Evolutionary conservation across 2,888 invertebrate genomes (phyloP).

Genomic region (Charanyca ferruginea): DNA sequence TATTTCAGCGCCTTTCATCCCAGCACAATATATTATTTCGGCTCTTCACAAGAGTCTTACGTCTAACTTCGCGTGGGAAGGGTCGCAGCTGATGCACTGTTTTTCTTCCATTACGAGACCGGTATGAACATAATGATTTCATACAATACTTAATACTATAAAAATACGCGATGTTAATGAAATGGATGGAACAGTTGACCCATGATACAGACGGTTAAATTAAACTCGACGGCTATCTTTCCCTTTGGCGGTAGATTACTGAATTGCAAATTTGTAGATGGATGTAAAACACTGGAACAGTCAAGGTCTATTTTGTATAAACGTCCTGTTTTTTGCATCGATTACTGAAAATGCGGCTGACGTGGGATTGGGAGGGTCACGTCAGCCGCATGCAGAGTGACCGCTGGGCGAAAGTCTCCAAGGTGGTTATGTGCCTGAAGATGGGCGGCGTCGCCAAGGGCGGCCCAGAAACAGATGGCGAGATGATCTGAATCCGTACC

Average conservation of each 20-base stretch:
- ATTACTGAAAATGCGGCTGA: no score
- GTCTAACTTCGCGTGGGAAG: slow-evolving; percentile 53
- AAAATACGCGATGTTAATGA: slow-evolving; percentile 53
- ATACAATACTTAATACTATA: slow-evolving; percentile 55
- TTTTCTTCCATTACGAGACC: slow-evolving; percentile 51
- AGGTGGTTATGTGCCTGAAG: no score
- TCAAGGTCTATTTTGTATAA: slow-evolving; percentile 8
- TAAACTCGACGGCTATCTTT: slow-evolving; percentile 73
- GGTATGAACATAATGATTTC: slow-evolving; percentile 47
- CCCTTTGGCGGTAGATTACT: slow-evolving; percentile 76
- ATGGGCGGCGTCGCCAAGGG: no score
- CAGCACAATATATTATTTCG: slow-evolving; percentile 37
- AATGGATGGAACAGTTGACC: slow-evolving; percentile 61
- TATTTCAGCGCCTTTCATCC: slow-evolving; percentile 19
- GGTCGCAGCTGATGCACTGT: slow-evolving; percentile 51
- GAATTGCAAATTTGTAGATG: slow-evolving; percentile 77
- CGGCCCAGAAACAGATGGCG: no score
- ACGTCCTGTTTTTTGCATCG: background rate
- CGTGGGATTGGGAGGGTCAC: no score
- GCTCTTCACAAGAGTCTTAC: slow-evolving; percentile 11
- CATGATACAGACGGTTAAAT: slow-evolving; percentile 69
- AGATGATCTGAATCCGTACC: no score
- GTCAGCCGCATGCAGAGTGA: no score
- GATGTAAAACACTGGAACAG: slow-evolving; percentile 67
- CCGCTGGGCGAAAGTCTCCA: no score